phyloP scores from a whole-genome alignment of 1,140 invertebrate species.

The Hylaeus anthracinus region DNA sequence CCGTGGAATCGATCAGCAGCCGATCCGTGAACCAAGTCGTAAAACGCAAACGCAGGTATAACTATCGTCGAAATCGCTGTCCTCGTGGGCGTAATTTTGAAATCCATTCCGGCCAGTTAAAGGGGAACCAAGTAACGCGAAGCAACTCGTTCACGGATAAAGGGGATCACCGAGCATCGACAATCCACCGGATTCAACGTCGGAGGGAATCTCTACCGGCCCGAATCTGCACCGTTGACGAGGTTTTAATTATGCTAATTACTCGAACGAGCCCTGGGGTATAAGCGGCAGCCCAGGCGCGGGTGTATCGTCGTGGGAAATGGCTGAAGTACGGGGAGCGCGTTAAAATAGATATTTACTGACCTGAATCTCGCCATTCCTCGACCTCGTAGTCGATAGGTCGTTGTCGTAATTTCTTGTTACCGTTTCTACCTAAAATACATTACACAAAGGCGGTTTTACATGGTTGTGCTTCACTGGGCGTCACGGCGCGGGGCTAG shows the following conservation, averaged over 20 bases:
- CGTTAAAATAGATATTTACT: slow-evolving; percentile 72
- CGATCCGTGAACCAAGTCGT: too few relatives aligned
- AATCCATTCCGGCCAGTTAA: slow-evolving; percentile 54
- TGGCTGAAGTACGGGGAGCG: slow-evolving; percentile 39
- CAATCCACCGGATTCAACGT: slow-evolving; percentile 58
- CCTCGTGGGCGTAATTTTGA: slow-evolving; percentile 39
- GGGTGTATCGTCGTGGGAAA: slow-evolving; percentile 61
- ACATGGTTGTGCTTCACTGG: slow-evolving; percentile 34
- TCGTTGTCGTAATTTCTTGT: slow-evolving; percentile 73
- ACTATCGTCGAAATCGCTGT: slow-evolving; percentile 22
- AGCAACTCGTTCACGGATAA: slow-evolving; percentile 59
- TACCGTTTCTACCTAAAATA: slow-evolving; percentile 73
- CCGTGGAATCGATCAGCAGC: neutral
- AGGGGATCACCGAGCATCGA: slow-evolving; percentile 59
- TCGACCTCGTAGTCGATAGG: slow-evolving; percentile 83
- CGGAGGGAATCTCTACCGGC: slow-evolving; percentile 18
- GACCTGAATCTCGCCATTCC: slow-evolving; percentile 83
- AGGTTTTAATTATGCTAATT: slow-evolving; percentile 72
- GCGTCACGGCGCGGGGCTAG: slow-evolving; percentile 7
- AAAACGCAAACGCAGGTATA: neutral
- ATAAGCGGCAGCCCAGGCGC: slow-evolving; percentile 34
- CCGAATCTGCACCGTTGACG: slow-evolving; percentile 49
- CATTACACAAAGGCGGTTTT: slow-evolving; percentile 63
- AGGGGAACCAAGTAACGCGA: slow-evolving; percentile 46
- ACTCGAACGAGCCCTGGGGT: slow-evolving; percentile 51